Evolutionary conservation across 2,888 invertebrate genomes (phyloP), one percentile per base, ranked within the genome.

Genomic region (Agriotes lineatus): DNA sequence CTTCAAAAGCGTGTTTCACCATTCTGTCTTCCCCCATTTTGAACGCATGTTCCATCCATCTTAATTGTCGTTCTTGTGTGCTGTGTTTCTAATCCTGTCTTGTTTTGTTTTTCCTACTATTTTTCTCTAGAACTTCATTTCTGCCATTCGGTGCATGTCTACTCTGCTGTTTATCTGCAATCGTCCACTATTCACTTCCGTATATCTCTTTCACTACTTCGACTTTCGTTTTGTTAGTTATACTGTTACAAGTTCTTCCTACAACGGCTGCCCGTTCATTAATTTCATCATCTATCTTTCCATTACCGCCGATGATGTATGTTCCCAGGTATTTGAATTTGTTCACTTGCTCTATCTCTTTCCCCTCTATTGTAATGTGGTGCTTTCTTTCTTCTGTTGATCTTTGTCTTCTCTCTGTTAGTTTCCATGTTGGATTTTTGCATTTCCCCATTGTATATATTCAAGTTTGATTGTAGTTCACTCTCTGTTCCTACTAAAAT

Each of bases 271-370:
- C n/a, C n/a, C 14, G 3, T 25, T 25, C 4, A 7, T 39, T 39
- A 6, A 39, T 39, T 39, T 10, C 6, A n/a, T 39, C 39, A 4
- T 10, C 6, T 39, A 39, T 39, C 39, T 39, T 39, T n/a, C 39
- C 39, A 10, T 39, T 39, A n/a, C 39, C n/a, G 39, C 39, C 10
- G 39, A 39, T 39, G 3, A 25, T 7, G 7, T 25, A 25, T 25
- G 25, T 39, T 39, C 39, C 14, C 39, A 39, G 14, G n/a, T 14
- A 39, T 39, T 39, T 39, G n/a, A 39, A 39, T 39, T 39, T 39
- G 12, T 39, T 12, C n/a, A n/a, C n/a, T n/a, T n/a, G n/a, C n/a
- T n/a, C n/a, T n/a, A n/a, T n/a, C n/a, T n/a, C n/a, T n/a, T n/a
- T n/a, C n/a, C n/a, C n/a, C n/a, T n/a, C n/a, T n/a, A n/a, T 7